Evolutionary conservation across 1,140 invertebrate genomes (phyloP).

Genomic region (Plutomurus gul): DNA sequence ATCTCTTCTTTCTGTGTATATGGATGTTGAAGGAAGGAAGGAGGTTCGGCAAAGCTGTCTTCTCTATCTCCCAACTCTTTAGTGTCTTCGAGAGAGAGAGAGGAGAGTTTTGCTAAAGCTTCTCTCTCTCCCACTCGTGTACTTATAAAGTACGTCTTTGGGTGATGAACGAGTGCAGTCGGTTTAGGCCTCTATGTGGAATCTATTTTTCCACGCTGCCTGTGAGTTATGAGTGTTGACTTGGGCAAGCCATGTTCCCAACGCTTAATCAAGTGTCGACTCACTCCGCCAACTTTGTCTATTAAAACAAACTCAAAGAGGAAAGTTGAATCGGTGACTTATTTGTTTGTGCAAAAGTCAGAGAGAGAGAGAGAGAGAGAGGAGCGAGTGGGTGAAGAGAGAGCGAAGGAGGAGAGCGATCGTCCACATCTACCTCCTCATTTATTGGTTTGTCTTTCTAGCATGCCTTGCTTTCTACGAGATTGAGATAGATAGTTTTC

Average conservation of each 20-base stretch:
- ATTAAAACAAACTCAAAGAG: slow-evolving; percentile 49
- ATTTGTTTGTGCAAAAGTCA: slow-evolving; percentile 48
- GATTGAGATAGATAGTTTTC: slow-evolving; percentile 42
- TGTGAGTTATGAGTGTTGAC: slow-evolving; percentile 53
- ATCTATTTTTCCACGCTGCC: slow-evolving; percentile 35
- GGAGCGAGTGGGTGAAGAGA: too few species aligned
- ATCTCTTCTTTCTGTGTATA: too few species aligned
- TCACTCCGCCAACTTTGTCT: slow-evolving; percentile 48
- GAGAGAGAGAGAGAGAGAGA: background rate
- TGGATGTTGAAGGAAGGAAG: too few species aligned
- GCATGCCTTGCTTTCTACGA: slow-evolving; percentile 30
- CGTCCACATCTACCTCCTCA: slow-evolving; percentile 20
- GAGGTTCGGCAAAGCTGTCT: too few species aligned
- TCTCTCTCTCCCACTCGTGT: too few species aligned
- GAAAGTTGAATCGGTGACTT: slow-evolving; percentile 48
- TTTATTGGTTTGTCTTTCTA: slow-evolving; percentile 30
- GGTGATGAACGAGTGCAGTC: slow-evolving; percentile 41
- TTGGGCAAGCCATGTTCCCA: slow-evolving; percentile 41
- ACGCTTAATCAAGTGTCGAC: slow-evolving; percentile 51
- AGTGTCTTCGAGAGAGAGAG: too few species aligned
- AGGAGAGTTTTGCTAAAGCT: too few species aligned
- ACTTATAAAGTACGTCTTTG: slow-evolving; percentile 27
- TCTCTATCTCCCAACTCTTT: too few species aligned
- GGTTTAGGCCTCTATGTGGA: slow-evolving; percentile 22
- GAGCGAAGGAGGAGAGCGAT: background rate